Evolutionary conservation across 2,113 vertebrate species (phyloP).

Genomic region (Atherinomorus stipes): DNA sequence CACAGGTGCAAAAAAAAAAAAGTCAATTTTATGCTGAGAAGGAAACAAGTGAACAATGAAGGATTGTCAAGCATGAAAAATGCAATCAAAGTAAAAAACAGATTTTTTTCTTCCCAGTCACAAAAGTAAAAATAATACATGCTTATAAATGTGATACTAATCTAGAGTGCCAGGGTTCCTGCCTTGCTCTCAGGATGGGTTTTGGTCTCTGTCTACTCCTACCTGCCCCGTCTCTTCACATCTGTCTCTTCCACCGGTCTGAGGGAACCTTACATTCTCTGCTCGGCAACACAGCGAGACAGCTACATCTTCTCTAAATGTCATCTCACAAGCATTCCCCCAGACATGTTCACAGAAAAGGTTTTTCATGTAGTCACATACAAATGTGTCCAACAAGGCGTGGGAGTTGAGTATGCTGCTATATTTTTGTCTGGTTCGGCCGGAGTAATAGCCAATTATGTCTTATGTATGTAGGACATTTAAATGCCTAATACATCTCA

Average conservation of each 20-base stretch:
- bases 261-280: slow-evolving; percentile 52
- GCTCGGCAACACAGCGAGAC: slow-evolving; percentile 55
- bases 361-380: slow-evolving; percentile 65
- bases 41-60: slow-evolving; percentile 20
- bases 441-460: slow-evolving; percentile 23
- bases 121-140: not conserved
- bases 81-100: slow-evolving; percentile 13
- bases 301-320: slow-evolving; percentile 70
- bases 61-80: slow-evolving; percentile 8
- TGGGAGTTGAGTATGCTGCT: slow-evolving; percentile 20
- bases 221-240: slow-evolving; percentile 59
- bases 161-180: slow-evolving; percentile 19
- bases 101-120: slow-evolving; percentile 18
- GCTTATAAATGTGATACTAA: slow-evolving; percentile 35
- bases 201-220: slow-evolving; percentile 46
- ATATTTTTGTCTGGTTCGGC: slow-evolving; percentile 33
- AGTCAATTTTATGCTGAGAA: slow-evolving; percentile 1
- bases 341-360: slow-evolving; percentile 48
- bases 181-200: slow-evolving; percentile 33
- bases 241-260: slow-evolving; percentile 52
- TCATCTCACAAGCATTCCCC: slow-evolving; percentile 63
- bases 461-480: slow-evolving; percentile 1
- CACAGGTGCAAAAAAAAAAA: not conserved
- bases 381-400: slow-evolving; percentile 17
- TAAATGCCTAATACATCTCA: slow-evolving; percentile 22